Percentiles rank a stretch among this genome's conserved stretches.
Evolutionary conservation across 2,113 vertebrate species (phyloP).

Genomic region (Alces alces): DNA sequence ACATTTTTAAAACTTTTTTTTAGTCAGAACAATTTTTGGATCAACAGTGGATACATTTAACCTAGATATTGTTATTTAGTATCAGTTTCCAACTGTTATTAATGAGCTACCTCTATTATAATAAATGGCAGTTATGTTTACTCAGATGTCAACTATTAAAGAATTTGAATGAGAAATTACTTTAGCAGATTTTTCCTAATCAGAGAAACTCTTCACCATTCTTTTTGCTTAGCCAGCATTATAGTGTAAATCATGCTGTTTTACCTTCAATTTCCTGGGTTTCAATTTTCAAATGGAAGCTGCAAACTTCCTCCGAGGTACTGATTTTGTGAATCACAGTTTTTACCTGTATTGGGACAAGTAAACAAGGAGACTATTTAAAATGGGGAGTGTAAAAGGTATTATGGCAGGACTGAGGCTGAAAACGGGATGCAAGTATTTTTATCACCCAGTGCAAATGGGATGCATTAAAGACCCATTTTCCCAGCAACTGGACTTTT

Average conservation of each 20-base stretch:
- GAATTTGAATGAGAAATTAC: background rate
- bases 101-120: background rate
- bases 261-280: constrained; percentile 77
- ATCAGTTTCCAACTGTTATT: background rate
- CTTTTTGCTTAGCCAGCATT: background rate
- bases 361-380: constrained; percentile 28
- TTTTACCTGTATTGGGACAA: constrained; percentile 81
- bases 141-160: background rate
- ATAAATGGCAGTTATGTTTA: background rate
- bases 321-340: constrained; percentile 86
- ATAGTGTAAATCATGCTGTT: background rate
- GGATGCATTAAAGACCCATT: background rate
- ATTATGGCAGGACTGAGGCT: background rate
- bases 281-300: constrained; percentile 85
- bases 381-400: background rate
- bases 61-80: background rate
- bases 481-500: background rate
- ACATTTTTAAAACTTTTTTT: background rate
- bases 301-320: constrained; percentile 80
- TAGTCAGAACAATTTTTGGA: background rate
- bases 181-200: background rate
- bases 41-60: background rate
- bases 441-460: background rate
- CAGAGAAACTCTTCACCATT: background rate
- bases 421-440: background rate